Evolutionary conservation across 35 echinoderm and acorn worm species (phyloP).

Genomic region (Anneissia japonica): DNA sequence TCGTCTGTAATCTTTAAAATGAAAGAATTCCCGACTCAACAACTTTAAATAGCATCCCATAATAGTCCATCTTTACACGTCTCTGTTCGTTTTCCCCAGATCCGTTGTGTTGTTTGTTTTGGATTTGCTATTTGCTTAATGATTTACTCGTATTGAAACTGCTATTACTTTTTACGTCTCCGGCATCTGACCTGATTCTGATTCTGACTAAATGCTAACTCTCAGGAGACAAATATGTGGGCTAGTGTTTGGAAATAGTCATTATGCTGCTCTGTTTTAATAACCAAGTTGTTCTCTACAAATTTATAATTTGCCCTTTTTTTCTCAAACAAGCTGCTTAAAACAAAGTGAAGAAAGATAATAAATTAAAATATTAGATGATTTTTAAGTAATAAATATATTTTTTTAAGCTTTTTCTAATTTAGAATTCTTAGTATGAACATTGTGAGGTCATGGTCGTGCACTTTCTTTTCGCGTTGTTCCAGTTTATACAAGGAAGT

Average conservation of each 20-base stretch:
- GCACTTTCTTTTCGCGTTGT: not conserved
- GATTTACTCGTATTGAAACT: too few relatives aligned
- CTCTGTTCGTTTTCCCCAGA: not conserved
- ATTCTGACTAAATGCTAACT: not conserved
- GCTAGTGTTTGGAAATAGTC: not conserved
- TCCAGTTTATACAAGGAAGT: not conserved
- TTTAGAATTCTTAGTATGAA: not conserved
- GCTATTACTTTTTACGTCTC: not conserved
- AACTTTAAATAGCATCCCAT: not conserved
- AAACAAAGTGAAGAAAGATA: too few relatives aligned
- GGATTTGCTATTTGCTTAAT: not conserved
- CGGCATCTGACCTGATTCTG: not conserved
- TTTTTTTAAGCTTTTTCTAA: too few relatives aligned
- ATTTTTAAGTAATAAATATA: too few relatives aligned
- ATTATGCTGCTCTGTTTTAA: too few relatives aligned
- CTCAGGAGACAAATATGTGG: not conserved
- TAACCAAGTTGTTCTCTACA: too few relatives aligned
- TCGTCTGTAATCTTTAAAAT: too few relatives aligned
- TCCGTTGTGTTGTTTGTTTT: not conserved
- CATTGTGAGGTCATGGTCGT: not conserved
- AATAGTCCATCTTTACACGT: not conserved
- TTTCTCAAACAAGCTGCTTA: too few relatives aligned
- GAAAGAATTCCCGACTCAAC: too few relatives aligned
- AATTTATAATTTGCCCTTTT: too few relatives aligned
- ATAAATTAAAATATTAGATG: too few relatives aligned